Percentiles rank a stretch among this genome's conserved stretches.
Conservation (phyloP, 1,140 invertebrate genomes). For the Drosophila insularis region DNA sequence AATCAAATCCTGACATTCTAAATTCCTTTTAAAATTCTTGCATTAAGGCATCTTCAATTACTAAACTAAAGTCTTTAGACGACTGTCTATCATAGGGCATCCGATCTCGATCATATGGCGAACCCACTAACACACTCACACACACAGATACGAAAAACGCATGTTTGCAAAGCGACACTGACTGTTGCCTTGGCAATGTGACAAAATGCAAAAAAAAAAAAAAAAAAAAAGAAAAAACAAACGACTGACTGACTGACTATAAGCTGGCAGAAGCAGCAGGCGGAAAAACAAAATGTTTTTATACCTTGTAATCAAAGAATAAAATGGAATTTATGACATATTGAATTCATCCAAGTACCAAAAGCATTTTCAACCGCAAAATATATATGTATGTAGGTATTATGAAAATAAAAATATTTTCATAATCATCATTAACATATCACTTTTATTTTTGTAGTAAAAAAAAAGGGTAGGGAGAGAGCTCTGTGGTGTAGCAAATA, state of each 20-base stretch:
- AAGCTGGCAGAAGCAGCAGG: too few relatives aligned
- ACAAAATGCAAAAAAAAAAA: conserved; percentile 63
- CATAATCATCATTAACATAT: too few relatives aligned
- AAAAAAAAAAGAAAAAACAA: conserved; percentile 30
- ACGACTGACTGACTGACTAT: conserved; percentile 31
- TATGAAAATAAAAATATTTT: too few relatives aligned
- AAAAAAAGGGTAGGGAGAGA: too few relatives aligned
- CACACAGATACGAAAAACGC: background rate
- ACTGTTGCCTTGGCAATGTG: conserved; percentile 73
- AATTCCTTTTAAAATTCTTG: too few relatives aligned
- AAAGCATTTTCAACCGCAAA: background rate
- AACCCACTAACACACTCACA: conserved; percentile 10
- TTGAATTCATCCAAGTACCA: background rate
- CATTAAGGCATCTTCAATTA: background rate
- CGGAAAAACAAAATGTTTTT: conserved; percentile 33
- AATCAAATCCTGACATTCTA: too few relatives aligned
- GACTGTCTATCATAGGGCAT: conserved; percentile 26
- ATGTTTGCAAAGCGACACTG: conserved; percentile 2
- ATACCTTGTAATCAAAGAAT: background rate
- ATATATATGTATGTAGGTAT: too few relatives aligned
- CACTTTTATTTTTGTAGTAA: too few relatives aligned
- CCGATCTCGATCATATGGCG: conserved; percentile 58
- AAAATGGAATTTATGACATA: background rate
- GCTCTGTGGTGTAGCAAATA: too few relatives aligned
- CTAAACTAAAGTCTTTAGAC: background rate